Evolutionary conservation across 1,140 invertebrate genomes (phyloP).

Genomic region (Pomacea maculata): DNA sequence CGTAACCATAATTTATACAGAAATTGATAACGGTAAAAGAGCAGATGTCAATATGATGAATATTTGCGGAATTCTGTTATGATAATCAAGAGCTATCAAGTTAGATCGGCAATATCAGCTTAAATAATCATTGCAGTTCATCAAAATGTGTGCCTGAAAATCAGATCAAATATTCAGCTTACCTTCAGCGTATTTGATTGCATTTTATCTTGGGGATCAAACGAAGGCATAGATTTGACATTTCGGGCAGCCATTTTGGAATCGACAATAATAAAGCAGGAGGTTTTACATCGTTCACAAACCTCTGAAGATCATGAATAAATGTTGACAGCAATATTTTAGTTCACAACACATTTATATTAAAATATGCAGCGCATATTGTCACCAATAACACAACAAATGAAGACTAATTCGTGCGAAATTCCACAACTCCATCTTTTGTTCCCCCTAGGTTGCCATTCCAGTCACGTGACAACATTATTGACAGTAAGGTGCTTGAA

Average conservation of each 20-base stretch:
- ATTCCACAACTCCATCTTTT: no score
- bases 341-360: no score
- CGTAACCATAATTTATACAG: not conserved
- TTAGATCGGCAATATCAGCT: not conserved
- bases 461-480: no score
- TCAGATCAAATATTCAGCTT: conserved; percentile 8
- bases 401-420: no score
- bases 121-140: not conserved
- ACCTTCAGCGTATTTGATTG: conserved; percentile 61
- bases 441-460: no score
- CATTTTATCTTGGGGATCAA: conserved; percentile 42
- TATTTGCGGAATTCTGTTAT: not conserved
- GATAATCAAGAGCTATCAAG: not conserved
- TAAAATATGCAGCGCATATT: no score
- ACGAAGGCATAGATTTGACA: conserved; percentile 18
- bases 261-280: not conserved
- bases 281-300: no score
- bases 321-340: no score
- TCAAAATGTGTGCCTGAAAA: not conserved
- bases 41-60: not conserved
- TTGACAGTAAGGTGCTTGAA: no score
- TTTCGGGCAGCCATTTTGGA: conserved; percentile 27
- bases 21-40: not conserved
- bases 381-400: no score
- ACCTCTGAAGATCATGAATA: no score